Evolutionary conservation across 1,140 invertebrate genomes (phyloP), one percentile per base, ranked within the genome.

Genomic region (Drosophila parvula): DNA sequence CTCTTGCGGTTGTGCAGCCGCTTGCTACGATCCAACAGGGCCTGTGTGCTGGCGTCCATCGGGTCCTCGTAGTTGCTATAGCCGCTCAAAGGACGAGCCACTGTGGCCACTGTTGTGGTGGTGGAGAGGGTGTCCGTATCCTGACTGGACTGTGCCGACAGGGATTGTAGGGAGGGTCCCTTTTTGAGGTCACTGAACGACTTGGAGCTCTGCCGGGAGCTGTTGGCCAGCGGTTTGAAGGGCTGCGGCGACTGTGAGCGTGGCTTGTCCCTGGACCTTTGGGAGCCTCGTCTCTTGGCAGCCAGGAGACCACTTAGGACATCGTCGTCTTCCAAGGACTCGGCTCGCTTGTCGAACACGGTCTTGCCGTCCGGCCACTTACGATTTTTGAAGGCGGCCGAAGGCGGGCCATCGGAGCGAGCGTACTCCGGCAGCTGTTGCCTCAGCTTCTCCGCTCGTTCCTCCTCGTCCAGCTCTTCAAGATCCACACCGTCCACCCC

Each of bases 341-440:
- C 78, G 0, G 68, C 34, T 8, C 10, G 44, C n/a, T 67, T 47
- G 3, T 79, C 77, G 6, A 91, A 91, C 4, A 76, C 55, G 0
- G 90, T 91, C 41, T 85, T 85, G 4, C 90, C 90, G 65, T 91
- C 90, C 7, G 90, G 90, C 90, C 90, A 91, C 45, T 90, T 69
- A 9, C 90, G 85, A 53, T 91, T 91, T 11, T 73, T 74, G 18
- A 91, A 89, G 2, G 86, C 76, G 18, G 76, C 76, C 40, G 79
- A 67, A 0, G 80, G 78, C 0, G 90, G 83, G 0, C 75, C 89
- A 5, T 85, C 78, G 4, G 86, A 79, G 8, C 81, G 78, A 7
- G 83, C 80, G 38, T 90, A 90, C 34, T 90, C 88, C 0, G 88
- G 90, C 22, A 88, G 75, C 38, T 59, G 53, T 22, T 45, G 40